A percentile compares a stretch with the other conserved stretches of the same genome.
Conservation (phyloP, 2,888 invertebrate species). For the Pachymerium ferrugineum region DNA sequence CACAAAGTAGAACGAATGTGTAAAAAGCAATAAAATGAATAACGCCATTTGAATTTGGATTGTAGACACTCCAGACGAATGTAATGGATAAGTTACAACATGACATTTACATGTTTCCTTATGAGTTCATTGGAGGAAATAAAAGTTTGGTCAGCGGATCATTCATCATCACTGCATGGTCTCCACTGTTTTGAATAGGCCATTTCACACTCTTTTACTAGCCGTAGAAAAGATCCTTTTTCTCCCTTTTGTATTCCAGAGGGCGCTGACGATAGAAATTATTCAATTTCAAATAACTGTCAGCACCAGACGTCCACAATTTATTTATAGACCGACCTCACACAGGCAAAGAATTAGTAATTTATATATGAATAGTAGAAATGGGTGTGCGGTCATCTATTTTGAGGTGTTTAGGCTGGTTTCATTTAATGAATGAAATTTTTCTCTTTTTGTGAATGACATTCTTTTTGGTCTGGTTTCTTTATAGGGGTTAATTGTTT, state of each 20-base stretch:
- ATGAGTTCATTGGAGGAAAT: slow-evolving; percentile 16
- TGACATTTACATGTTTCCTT: slow-evolving; percentile 20
- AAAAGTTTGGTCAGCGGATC: slow-evolving; percentile 15
- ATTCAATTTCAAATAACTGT: slow-evolving; percentile 24
- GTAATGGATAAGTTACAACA: not conserved
- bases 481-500: too few species aligned
- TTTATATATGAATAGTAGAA: too few species aligned
- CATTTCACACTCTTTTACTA: not conserved
- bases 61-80: not conserved
- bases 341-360: slow-evolving; percentile 6
- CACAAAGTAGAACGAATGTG: not conserved
- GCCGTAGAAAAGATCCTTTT: slow-evolving; percentile 5
- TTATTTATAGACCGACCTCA: slow-evolving; percentile 27
- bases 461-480: too few species aligned
- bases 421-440: too few species aligned
- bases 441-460: too few species aligned
- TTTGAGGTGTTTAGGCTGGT: not conserved
- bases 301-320: slow-evolving; percentile 15
- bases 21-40: not conserved
- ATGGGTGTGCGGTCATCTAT: not conserved
- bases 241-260: slow-evolving; percentile 12
- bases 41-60: not conserved
- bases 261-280: slow-evolving; percentile 19
- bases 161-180: not conserved
- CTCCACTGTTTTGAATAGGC: slow-evolving; percentile 14